Evolutionary conservation across 2,113 vertebrate species (phyloP), one percentile per base, ranked within the genome.

Genomic region (Callipepla californica): DNA sequence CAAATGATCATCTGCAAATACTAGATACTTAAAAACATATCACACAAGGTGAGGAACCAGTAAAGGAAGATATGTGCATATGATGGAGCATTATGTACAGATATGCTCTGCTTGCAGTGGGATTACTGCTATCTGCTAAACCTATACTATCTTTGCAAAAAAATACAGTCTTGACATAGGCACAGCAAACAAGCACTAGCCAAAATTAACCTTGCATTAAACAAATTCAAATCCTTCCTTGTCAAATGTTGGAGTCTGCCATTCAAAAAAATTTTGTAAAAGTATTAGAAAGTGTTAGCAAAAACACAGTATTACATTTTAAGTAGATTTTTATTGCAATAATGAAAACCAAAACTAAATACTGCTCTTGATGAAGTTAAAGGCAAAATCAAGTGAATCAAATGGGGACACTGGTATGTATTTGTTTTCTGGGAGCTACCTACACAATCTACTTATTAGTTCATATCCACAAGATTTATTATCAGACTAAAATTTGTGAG

Each of bases 391-490:
- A 72, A 72, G 16, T 61, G 28, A 34, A 67, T 51, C 61, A 80
- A 89, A 70, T 44, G 28, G 19, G 22, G 58, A 47, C 22, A 75
- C 4, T 89, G 53, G 58, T 78, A 78, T 23, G 18, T 9, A 20
- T 63, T 18, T 50, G 20, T 80, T 89, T 89, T 79, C 40, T 63
- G 50, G 89, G 45, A 85, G 25, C 22, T 92, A 13, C 21, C 75
- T 85, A 42, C 25, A 58, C 79, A 63, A 87, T 68, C 59, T 87
- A 72, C 59, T 87, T 87, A 34, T 87, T 85, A 87, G 85, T 85
- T 91, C 75, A 28, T 62, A 73, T 17, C 59, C 75, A 87, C 75
- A 80, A 68, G 79, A 87, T 44, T 61, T 66, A 22, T 21, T 84
- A 8, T 57, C 13, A 50, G 68, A 40, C 36, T 87, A n/a, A 50